Conservation (phyloP, 2,888 invertebrate species). For the Caenorhabditis sp. region DNA sequence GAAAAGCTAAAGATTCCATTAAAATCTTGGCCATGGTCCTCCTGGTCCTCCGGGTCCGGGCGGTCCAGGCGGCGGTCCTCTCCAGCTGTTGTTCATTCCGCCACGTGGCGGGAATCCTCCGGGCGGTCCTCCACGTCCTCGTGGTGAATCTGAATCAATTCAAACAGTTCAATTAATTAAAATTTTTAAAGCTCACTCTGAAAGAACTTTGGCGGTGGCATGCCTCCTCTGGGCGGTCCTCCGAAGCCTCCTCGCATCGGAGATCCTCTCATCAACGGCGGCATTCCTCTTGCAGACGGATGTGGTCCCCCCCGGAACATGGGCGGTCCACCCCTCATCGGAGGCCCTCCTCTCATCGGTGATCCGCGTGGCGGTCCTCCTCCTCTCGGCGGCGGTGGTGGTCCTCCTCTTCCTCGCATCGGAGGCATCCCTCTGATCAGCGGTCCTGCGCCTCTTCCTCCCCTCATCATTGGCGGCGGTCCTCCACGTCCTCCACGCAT, state of each 20-base stretch:
- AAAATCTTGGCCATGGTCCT: background rate
- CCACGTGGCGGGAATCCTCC: conserved; percentile 19
- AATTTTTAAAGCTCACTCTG: background rate
- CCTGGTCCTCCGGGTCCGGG: background rate
- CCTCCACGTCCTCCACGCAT: background rate
- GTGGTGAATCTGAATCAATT: conserved; percentile 15
- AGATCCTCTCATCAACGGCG: background rate
- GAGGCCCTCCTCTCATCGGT: conserved; percentile 19
- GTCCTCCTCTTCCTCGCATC: conserved; percentile 5
- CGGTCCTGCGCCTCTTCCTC: conserved; percentile 13
- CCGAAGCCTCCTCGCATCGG: conserved; percentile 7
- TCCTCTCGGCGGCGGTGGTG: conserved; percentile 17
- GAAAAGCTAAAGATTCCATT: too few species aligned
- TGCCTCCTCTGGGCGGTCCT: conserved; percentile 20
- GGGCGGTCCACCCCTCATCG: conserved; percentile 18
- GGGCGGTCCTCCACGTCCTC: conserved; percentile 13
- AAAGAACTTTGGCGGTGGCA: conserved; percentile 10
- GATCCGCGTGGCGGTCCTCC: background rate
- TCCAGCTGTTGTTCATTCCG: background rate
- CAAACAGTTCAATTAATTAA: background rate
- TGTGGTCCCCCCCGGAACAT: conserved; percentile 7
- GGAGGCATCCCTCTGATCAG: conserved; percentile 18
- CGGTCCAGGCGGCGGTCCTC: conserved; percentile 14
- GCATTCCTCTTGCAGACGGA: background rate
- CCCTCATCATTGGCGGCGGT: background rate